phyloP scores from a whole-genome alignment of 2,888 invertebrate species.

The Schizaphis graminum region DNA sequence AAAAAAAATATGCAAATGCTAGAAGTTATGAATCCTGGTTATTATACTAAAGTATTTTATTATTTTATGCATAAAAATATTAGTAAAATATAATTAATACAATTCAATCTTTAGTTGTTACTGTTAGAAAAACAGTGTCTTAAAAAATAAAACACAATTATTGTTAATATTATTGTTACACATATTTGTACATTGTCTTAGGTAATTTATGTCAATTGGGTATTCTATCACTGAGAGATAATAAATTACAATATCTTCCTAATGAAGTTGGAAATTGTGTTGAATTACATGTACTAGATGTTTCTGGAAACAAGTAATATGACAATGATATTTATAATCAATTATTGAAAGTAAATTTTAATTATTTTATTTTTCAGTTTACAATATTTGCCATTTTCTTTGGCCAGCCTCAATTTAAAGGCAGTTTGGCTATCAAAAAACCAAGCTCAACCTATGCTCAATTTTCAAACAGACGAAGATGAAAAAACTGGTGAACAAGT shows the following conservation, averaged over 20 bases:
- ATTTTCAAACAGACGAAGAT: slow-evolving; percentile 96
- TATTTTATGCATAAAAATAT: neutral
- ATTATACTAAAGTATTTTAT: neutral
- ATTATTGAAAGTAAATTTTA: neutral
- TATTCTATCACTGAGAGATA: slow-evolving; percentile 95
- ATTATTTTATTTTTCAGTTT: slow-evolving; percentile 75
- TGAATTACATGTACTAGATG: slow-evolving; percentile 95
- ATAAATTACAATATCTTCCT: slow-evolving; percentile 91
- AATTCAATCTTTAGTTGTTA: neutral
- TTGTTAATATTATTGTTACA: neutral
- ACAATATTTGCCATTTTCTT: slow-evolving; percentile 93
- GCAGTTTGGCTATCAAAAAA: slow-evolving; percentile 99
- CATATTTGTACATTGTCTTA: slow-evolving; percentile 67
- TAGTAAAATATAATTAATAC: neutral
- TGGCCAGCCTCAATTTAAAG: slow-evolving; percentile 92
- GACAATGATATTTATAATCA: neutral
- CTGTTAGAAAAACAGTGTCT: neutral
- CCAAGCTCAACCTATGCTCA: slow-evolving; percentile 97
- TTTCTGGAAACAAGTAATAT: slow-evolving; percentile 89
- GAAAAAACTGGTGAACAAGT: slow-evolving; percentile 93
- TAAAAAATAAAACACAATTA: neutral
- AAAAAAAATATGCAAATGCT: too few species aligned
- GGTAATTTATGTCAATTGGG: slow-evolving; percentile 87
- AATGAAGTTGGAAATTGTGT: slow-evolving; percentile 92
- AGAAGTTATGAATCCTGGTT: too few species aligned